Percentiles rank a stretch among this genome's conserved stretches.
Evolutionary conservation across 1,140 invertebrate species (phyloP).

Genomic region (Euura lappo): DNA sequence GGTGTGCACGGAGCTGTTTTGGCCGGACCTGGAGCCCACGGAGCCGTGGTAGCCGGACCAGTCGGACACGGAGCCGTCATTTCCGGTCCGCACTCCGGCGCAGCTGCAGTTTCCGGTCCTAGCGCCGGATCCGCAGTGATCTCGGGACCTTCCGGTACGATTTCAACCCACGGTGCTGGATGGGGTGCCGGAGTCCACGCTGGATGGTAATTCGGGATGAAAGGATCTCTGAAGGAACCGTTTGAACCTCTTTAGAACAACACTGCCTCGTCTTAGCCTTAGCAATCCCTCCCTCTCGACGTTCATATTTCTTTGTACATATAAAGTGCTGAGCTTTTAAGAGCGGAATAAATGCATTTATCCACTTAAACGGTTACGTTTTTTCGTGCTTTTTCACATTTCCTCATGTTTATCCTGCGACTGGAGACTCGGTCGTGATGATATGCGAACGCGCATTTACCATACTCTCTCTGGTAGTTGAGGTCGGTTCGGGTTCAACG

Average conservation of each 20-base stretch:
- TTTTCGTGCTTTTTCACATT: not conserved
- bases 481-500: not conserved
- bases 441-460: not conserved
- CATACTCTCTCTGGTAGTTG: not conserved
- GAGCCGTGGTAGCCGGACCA: conserved; percentile 41
- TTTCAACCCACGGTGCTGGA: conserved; percentile 54
- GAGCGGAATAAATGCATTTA: not conserved
- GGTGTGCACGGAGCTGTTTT: conserved; percentile 37
- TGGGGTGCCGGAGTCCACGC: conserved; percentile 49
- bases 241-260: not conserved
- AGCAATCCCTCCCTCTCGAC: not conserved
- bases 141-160: conserved; percentile 55
- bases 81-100: conserved; percentile 51
- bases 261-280: not conserved
- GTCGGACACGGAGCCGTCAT: conserved; percentile 48
- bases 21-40: conserved; percentile 35
- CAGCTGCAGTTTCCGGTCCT: conserved; percentile 51
- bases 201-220: conserved; percentile 20
- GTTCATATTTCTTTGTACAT: not conserved
- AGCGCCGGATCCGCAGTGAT: conserved; percentile 56
- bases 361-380: not conserved
- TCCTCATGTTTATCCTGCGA: not conserved
- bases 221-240: not conserved
- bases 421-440: not conserved
- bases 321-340: not conserved